phyloP scores from a whole-genome alignment of 2,888 invertebrate species.

The Cheilosia soror region DNA sequence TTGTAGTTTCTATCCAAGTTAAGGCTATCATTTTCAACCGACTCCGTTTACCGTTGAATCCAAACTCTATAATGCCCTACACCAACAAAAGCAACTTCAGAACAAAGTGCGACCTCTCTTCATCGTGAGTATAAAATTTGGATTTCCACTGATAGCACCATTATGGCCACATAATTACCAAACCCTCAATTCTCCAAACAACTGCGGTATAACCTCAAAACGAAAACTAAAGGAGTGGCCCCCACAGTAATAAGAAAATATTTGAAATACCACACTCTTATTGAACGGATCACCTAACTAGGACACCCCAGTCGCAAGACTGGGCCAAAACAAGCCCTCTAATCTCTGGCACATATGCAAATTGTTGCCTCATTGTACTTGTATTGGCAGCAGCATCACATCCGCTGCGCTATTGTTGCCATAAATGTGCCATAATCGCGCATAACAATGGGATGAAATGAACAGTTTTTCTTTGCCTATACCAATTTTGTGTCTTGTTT shows the following conservation, averaged over 20 bases:
- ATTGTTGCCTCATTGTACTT: slow-evolving; percentile 55
- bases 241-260: slow-evolving; percentile 10
- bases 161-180: slow-evolving; percentile 9
- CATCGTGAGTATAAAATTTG: not conserved
- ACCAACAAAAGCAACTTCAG: no score
- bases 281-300: slow-evolving; percentile 32
- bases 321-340: slow-evolving; percentile 22
- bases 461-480: slow-evolving; percentile 19
- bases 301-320: slow-evolving; percentile 36
- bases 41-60: no score
- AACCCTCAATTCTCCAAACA: not conserved
- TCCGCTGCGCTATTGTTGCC: slow-evolving; percentile 59
- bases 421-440: slow-evolving; percentile 70
- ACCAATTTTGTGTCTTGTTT: not conserved
- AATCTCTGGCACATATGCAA: slow-evolving; percentile 32
- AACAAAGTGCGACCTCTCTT: no score
- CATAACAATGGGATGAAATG: slow-evolving; percentile 64
- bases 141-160: slow-evolving; percentile 14
- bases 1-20: no score
- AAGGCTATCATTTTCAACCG: no score
- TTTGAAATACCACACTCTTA: slow-evolving; percentile 27
- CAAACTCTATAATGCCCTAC: no score
- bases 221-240: slow-evolving; percentile 25
- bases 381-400: slow-evolving; percentile 42
- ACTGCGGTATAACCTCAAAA: slow-evolving; percentile 18